Evolutionary conservation across 2,113 vertebrate species (phyloP), one percentile per base, ranked within the genome.

Genomic region (Craseonycteris thonglongyai): DNA sequence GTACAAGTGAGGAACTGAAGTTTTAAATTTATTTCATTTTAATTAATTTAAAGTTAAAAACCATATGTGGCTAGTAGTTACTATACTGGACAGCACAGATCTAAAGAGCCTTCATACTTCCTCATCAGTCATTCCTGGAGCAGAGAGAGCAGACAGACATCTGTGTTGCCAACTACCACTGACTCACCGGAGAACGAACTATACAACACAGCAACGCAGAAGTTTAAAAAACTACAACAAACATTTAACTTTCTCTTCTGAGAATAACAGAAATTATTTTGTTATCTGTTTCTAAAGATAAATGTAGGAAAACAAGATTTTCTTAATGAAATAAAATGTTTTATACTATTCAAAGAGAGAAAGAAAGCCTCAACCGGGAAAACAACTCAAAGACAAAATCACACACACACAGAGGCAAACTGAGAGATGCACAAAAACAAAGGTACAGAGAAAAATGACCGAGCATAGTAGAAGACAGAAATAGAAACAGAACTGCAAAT

Each of bases 251-350:
- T 76, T 76, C 26, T 33, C 54, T 90, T 93, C 61, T 16, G 13
- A 91, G 3, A 74, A 21, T 49, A 94, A 87, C 6, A 92, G n/a
- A 86, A 61, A 80, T 71, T 87, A 94, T 40, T 93, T 56, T 95
- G 42, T 56, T 90, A 69, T 61, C 40, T 89, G 49, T 76, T 93
- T 89, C 85, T 66, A 89, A 94, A 91, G 59, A 66, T 49, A 59
- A 88, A 40, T 33, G 49, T 22, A 75, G n/a, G 15, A 88, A 76
- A 88, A 61, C 1, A 88, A 76, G 68, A 72, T n/a, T 40, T 7
- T 66, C 69, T 15, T 91, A 33, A 94, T 69, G 56, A 93, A 75
- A 47, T 89, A 66, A 84, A 59, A 81, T 35, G n/a, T 16, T 76
- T 83, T 68, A 65, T 22, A 63, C 63, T 84, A 82, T 93, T 76